phyloP scores from a whole-genome alignment of 2,888 invertebrate species.

The Copidosoma aretas region DNA sequence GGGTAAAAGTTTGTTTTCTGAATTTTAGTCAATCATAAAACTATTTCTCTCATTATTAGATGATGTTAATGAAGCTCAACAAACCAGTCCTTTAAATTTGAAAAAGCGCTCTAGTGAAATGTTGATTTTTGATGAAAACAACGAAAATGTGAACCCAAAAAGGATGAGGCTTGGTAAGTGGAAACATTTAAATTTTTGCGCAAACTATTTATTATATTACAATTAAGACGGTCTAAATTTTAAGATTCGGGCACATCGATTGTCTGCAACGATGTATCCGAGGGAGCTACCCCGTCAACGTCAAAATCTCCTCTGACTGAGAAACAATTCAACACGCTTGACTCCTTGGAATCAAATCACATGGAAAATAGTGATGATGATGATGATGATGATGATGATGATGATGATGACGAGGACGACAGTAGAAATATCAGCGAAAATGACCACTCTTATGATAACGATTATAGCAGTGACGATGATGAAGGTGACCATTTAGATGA shows the following conservation, averaged over 20 bases:
- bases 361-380: background rate
- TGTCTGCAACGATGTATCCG: background rate
- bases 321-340: background rate
- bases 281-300: background rate
- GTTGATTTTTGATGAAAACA: background rate
- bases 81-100: background rate
- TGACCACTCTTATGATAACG: background rate
- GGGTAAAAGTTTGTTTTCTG: too few species aligned
- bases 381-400: background rate
- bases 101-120: slow-evolving; percentile 3
- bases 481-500: background rate
- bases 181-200: background rate
- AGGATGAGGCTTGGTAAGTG: slow-evolving; percentile 4
- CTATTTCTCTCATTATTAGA: too few species aligned
- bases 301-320: background rate
- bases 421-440: background rate
- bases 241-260: background rate
- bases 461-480: background rate
- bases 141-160: slow-evolving; percentile 1
- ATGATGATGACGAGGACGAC: background rate
- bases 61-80: too few species aligned
- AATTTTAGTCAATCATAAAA: too few species aligned
- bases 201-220: slow-evolving; percentile 1
- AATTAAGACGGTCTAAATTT: background rate
- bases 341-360: background rate